Evolutionary conservation across 2,113 vertebrate species (phyloP).

Genomic region (Lathamus discolor): DNA sequence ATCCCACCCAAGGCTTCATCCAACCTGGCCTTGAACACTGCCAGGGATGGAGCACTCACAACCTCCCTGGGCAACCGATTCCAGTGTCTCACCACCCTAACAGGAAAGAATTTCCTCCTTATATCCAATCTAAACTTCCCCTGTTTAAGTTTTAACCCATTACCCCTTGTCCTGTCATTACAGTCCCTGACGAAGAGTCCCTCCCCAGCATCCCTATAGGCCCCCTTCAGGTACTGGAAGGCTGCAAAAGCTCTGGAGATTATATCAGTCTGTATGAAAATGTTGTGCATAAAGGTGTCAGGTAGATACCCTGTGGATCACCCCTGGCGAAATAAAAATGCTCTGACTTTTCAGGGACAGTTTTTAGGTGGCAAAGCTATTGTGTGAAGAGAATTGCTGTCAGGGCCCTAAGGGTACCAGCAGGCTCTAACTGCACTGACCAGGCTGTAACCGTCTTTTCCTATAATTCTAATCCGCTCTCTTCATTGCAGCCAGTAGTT

Average conservation of each 20-base stretch:
- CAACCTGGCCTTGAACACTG: too few relatives aligned
- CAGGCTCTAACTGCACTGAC: background rate
- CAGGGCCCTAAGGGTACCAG: background rate
- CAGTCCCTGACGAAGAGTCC: too few relatives aligned
- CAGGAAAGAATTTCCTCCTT: too few relatives aligned
- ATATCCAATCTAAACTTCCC: too few relatives aligned
- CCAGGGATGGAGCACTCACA: too few relatives aligned
- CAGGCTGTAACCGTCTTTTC: background rate
- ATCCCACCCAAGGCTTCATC: too few relatives aligned
- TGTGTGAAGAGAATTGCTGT: background rate
- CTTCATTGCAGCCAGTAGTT: background rate
- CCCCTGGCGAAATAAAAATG: background rate
- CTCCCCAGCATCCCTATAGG: too few relatives aligned
- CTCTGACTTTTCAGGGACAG: background rate
- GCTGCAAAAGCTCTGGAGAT: background rate
- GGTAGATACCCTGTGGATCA: background rate
- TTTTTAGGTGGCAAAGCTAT: background rate
- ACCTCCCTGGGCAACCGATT: too few relatives aligned
- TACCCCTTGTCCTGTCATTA: too few relatives aligned
- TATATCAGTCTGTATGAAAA: background rate
- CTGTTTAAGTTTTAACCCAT: too few relatives aligned
- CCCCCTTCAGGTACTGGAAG: too few relatives aligned
- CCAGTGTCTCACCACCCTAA: too few relatives aligned
- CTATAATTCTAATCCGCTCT: background rate
- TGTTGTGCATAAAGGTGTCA: background rate